These are phyloP conservation scores for Rhagonycha lutea DNA, from an alignment of 2,888 invertebrate species.

Conservation along the genomic window DNA sequence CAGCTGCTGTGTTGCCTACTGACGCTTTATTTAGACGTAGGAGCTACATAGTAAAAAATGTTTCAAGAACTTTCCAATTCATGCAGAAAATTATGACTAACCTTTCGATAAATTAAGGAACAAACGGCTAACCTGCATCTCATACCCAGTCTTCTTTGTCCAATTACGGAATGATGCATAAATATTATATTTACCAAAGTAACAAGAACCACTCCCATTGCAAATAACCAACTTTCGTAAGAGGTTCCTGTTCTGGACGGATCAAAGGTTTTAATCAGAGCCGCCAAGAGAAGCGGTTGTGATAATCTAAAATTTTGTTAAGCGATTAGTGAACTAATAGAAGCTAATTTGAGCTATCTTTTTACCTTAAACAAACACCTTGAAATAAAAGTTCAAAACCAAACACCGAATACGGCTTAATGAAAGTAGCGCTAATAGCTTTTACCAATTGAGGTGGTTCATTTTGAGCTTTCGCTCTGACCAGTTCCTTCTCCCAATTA, in stretches of 20 bases:
- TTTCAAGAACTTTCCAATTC: not conserved
- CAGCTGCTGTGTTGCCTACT: slow-evolving; percentile 79
- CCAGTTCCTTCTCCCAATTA: slow-evolving; percentile 65
- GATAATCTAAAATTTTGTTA: slow-evolving; percentile 58
- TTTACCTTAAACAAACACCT: slow-evolving; percentile 40
- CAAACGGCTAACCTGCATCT: slow-evolving; percentile 76
- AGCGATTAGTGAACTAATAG: not conserved
- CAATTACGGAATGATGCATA: slow-evolving; percentile 66
- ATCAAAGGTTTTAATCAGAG: slow-evolving; percentile 68
- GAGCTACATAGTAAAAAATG: slow-evolving; percentile 50
- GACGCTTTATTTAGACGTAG: slow-evolving; percentile 69
- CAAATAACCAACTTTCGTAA: slow-evolving; percentile 68
- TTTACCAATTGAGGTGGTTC: slow-evolving; percentile 63
- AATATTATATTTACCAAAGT: slow-evolving; percentile 64
- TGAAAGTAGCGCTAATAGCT: slow-evolving; percentile 65
- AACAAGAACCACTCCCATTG: slow-evolving; percentile 63
- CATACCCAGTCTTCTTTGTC: slow-evolving; percentile 73
- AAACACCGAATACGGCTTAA: slow-evolving; percentile 63
- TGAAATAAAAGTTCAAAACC: slow-evolving; percentile 63
- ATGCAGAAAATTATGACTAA: slow-evolving; percentile 43
- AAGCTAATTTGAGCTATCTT: not conserved
- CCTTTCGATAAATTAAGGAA: slow-evolving; percentile 83
- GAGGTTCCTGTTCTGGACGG: slow-evolving; percentile 56
- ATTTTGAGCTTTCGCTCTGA: slow-evolving; percentile 56
- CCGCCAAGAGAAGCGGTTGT: slow-evolving; percentile 64